Evolutionary conservation across 1,140 invertebrate genomes (phyloP).

Genomic region (Lepidurus couesii): DNA sequence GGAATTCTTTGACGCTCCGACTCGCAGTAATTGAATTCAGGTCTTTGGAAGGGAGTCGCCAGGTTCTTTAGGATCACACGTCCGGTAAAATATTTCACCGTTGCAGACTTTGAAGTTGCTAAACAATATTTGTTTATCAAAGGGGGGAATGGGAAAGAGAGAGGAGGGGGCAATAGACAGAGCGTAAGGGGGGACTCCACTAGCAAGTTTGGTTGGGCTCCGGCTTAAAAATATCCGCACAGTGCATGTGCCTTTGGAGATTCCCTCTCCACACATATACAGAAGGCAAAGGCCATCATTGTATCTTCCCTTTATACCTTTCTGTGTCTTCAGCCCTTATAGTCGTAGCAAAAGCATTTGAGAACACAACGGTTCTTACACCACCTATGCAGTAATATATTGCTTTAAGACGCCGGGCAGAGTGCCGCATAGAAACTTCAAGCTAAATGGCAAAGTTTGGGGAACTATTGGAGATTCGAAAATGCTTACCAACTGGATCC

Average conservation of each 20-base stretch:
- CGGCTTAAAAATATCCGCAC: slow-evolving; percentile 21
- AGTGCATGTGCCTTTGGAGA: background rate
- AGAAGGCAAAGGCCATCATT: slow-evolving; percentile 10
- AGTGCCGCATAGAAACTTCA: background rate
- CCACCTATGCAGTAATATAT: too few relatives aligned
- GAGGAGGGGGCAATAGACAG: background rate
- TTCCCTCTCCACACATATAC: slow-evolving; percentile 13
- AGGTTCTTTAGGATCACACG: background rate
- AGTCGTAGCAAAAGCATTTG: background rate
- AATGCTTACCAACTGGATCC: slow-evolving; percentile 21
- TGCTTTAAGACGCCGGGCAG: background rate
- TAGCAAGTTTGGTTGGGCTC: slow-evolving; percentile 17
- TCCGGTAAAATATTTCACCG: background rate
- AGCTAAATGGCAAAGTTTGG: background rate
- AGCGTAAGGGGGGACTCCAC: background rate
- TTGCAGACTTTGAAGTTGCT: background rate
- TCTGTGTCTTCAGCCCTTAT: slow-evolving; percentile 3
- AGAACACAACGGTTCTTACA: background rate
- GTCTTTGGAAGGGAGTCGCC: too few relatives aligned
- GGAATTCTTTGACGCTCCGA: too few relatives aligned
- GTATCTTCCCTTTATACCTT: slow-evolving; percentile 11
- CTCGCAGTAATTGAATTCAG: too few relatives aligned
- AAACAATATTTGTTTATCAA: slow-evolving; percentile 2
- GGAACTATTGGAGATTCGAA: background rate
- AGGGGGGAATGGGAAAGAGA: background rate